Base-by-base conservation (phyloP, 2,113 vertebrate species). In the Ceyx margarethae region DNA sequence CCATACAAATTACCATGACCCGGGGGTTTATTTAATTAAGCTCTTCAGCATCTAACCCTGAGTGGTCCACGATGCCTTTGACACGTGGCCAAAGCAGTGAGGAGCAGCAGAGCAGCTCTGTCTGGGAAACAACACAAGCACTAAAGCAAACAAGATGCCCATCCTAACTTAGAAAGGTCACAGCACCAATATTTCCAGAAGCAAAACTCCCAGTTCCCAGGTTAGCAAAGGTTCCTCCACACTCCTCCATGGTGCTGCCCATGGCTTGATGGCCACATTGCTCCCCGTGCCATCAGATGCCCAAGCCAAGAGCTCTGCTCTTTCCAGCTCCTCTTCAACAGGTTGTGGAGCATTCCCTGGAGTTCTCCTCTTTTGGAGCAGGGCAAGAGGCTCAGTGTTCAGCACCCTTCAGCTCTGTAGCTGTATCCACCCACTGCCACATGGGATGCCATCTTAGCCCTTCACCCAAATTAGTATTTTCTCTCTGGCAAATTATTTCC, bases 11-110 rank as follows among this genome's bases (percentile, higher is more conserved):
- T 83, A 62, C 45, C 13, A 7, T 33, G 67, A 89, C 93, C 87
- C 77, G 28, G 42, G 77, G 75, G 71, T 68, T 91, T 45, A 54
- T 75, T 90, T 95, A 94, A 94, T 96, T 94, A 94, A 91, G 72
- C 77, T 53, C 90, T 95, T 94, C 74, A 81, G 68, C 78, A 84
- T 76, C 85, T 68, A 66, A 71, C 65, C 90, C 69, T 42, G 61
- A 64, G 67, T 33, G 71, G 61, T 75, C 50, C 23, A 0, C 66
- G 75, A 61, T 84, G 84, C 56, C 86, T 92, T 66, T 89, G 72
- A 92, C 80, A 81, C 81, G 80, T 95, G 91, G 82, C 93, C 93
- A 94, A 81, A 85, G 85, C 86, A 90, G 90, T 25, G 29, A 2
- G 50, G 75, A 86, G 73, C 76, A 82, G 48, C 31, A 31, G 82